These are phyloP conservation scores for Oreonectes daqikongensis DNA, from an alignment of 2,797 vertebrate genomes.

Conservation along the genomic window DNA sequence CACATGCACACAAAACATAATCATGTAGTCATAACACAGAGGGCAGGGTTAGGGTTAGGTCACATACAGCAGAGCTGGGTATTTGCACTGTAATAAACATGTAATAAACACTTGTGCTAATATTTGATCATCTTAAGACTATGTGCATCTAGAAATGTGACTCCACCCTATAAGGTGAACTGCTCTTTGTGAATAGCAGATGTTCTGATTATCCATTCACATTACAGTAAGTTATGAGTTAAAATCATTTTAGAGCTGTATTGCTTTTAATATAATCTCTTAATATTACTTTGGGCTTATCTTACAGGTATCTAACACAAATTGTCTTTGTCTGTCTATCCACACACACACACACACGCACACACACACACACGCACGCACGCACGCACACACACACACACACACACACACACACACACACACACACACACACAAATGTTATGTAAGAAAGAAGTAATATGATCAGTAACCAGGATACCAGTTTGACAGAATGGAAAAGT, in stretches of 20 bases:
- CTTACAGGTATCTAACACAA: slow-evolving; percentile 7
- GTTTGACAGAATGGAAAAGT: slow-evolving; percentile 26
- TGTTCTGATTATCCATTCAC: background rate
- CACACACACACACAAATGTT: background rate
- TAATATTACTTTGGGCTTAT: background rate
- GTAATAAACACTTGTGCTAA: slow-evolving; percentile 4
- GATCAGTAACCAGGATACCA: slow-evolving; percentile 2
- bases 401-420: background rate
- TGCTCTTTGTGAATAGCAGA: background rate
- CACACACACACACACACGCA: slow-evolving; percentile 6
- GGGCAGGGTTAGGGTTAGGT: background rate
- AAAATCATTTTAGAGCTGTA: background rate
- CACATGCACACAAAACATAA: background rate
- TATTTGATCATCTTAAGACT: slow-evolving; percentile 9
- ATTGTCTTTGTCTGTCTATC: no score
- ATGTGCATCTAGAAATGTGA: slow-evolving; percentile 9
- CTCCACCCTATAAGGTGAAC: background rate
- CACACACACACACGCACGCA: background rate
- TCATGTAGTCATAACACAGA: background rate
- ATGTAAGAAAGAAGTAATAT: slow-evolving; percentile 18
- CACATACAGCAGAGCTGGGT: background rate
- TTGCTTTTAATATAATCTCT: slow-evolving; percentile 3
- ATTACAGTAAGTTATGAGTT: background rate
- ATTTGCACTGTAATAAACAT: background rate
- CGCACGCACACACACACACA: slow-evolving; percentile 15